phyloP scores from a whole-genome alignment of 2,113 vertebrate species.

The Hypanus sabinus region DNA sequence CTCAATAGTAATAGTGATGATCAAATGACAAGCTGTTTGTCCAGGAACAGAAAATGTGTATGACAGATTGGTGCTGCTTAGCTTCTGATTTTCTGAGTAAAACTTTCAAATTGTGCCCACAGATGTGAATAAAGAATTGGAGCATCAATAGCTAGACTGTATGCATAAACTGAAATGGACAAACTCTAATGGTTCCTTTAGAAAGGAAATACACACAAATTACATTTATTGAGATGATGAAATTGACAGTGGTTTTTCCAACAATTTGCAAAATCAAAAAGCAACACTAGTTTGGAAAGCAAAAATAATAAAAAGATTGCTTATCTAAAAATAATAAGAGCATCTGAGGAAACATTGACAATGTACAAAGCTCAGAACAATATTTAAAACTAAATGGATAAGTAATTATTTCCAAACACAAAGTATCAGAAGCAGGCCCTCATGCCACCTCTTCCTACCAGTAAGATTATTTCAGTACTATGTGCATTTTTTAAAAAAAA shows the following conservation, averaged over 20 bases:
- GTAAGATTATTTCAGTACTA: too few species aligned
- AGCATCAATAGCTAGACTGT: neutral
- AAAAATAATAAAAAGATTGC: neutral
- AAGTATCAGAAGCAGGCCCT: too few species aligned
- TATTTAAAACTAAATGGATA: neutral
- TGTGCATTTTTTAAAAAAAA: too few species aligned
- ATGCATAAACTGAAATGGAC: neutral
- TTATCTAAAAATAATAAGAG: neutral
- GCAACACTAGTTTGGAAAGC: neutral
- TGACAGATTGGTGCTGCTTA: neutral
- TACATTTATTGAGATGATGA: neutral
- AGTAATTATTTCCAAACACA: neutral
- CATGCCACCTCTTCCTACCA: too few species aligned
- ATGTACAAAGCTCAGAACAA: neutral
- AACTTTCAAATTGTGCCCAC: neutral
- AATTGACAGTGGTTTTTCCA: neutral
- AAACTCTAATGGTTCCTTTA: neutral
- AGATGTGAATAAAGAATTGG: neutral
- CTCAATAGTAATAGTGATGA: neutral
- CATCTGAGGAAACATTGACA: neutral
- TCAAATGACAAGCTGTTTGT: neutral
- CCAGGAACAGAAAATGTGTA: neutral
- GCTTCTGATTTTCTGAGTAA: neutral
- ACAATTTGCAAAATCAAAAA: neutral
- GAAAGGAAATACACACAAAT: neutral